Evolutionary conservation across 1,140 invertebrate species (phyloP).

Genomic region (Drosophila repletoides): DNA sequence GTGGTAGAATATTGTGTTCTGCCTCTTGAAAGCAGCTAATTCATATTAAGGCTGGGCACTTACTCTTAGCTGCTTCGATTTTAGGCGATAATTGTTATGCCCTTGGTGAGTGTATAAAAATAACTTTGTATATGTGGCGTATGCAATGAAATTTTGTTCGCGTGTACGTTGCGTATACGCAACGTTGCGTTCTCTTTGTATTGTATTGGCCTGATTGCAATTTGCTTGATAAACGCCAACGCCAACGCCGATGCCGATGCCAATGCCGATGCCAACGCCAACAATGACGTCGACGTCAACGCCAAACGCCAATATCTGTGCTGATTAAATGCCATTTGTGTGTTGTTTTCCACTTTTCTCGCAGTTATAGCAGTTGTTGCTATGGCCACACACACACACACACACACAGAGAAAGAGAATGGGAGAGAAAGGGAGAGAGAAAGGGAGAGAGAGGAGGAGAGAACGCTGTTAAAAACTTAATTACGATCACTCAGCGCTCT

Average conservation of each 20-base stretch:
- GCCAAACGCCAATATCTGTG: background rate
- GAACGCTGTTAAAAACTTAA: background rate
- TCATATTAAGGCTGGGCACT: too few relatives aligned
- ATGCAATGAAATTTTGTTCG: conserved; percentile 11
- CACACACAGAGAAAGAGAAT: too few relatives aligned
- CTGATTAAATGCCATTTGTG: conserved; percentile 19
- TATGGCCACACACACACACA: conserved; percentile 8
- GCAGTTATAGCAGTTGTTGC: background rate
- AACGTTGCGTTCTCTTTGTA: conserved; percentile 16
- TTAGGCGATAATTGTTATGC: too few relatives aligned
- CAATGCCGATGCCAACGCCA: background rate
- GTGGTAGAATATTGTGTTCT: too few relatives aligned
- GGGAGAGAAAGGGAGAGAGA: too few relatives aligned
- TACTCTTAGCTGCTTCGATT: too few relatives aligned
- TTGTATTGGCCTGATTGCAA: conserved; percentile 18
- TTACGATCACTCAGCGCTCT: background rate
- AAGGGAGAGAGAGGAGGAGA: too few relatives aligned
- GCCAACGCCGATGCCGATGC: background rate
- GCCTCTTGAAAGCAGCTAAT: too few relatives aligned
- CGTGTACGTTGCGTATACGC: conserved; percentile 40
- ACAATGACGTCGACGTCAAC: background rate
- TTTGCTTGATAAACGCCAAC: background rate
- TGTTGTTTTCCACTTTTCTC: background rate
- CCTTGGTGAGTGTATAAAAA: too few relatives aligned
- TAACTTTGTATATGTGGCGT: background rate